Conservation (phyloP, 2,797 vertebrate species). For the Sebastes glaucus region DNA sequence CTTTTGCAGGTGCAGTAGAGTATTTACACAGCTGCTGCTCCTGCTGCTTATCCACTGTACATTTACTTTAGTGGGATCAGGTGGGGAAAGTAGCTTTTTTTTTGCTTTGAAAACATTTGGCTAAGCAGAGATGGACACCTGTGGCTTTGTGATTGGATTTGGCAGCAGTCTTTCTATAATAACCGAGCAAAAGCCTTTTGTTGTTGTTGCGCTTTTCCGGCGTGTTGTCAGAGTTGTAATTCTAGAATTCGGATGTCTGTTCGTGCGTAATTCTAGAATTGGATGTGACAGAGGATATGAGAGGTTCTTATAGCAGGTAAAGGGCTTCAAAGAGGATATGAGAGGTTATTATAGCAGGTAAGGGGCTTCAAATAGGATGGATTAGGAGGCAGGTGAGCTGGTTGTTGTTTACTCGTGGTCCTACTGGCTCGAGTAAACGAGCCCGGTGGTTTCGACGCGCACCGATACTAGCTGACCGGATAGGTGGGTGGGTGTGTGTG, state of each 20-base stretch:
- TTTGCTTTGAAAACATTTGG: slow-evolving; percentile 27
- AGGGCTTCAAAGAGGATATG: slow-evolving; percentile 68
- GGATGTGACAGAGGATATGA: slow-evolving; percentile 66
- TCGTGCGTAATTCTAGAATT: slow-evolving; percentile 48
- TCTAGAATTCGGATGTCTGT: no score
- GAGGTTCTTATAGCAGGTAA: slow-evolving; percentile 38
- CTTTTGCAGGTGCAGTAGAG: slow-evolving; percentile 47
- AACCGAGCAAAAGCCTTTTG: not conserved
- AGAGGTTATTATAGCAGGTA: slow-evolving; percentile 38
- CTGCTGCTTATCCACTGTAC: not conserved
- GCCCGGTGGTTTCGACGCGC: slow-evolving; percentile 75
- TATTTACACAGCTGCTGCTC: slow-evolving; percentile 25
- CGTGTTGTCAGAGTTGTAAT: not conserved
- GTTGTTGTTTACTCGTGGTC: slow-evolving; percentile 42
- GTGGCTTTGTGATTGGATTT: slow-evolving; percentile 58
- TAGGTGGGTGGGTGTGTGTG: slow-evolving; percentile 75
- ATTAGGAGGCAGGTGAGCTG: slow-evolving; percentile 21
- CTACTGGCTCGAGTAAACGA: slow-evolving; percentile 39
- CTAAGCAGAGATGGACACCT: slow-evolving; percentile 63
- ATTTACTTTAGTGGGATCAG: not conserved
- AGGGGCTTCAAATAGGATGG: slow-evolving; percentile 41
- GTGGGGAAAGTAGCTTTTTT: not conserved
- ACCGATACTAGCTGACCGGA: slow-evolving; percentile 80
- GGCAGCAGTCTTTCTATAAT: not conserved
- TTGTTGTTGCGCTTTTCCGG: not conserved